Evolutionary conservation across 2,797 vertebrate species (phyloP).

Genomic region (Danio tinwini): DNA sequence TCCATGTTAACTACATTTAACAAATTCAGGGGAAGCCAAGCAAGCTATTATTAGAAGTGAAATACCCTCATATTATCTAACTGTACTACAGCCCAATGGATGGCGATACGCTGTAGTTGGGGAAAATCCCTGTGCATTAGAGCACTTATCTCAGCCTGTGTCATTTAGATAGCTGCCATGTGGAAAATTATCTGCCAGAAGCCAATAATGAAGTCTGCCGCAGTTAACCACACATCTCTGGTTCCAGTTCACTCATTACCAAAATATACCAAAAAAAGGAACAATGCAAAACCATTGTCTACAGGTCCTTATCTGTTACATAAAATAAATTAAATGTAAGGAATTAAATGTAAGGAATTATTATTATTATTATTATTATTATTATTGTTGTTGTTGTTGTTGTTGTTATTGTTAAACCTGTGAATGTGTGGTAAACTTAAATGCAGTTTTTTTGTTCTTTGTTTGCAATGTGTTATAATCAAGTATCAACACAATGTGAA

Average conservation of each 20-base stretch:
- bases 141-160: slow-evolving; percentile 72
- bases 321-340: too few relatives aligned
- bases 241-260: slow-evolving; percentile 39
- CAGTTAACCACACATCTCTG: slow-evolving; percentile 46
- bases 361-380: too few relatives aligned
- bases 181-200: slow-evolving; percentile 65
- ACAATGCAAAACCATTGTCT: slow-evolving; percentile 39
- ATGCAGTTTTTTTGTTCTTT: slow-evolving; percentile 11
- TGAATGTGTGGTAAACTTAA: neutral
- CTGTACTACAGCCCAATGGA: slow-evolving; percentile 70
- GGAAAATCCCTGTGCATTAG: slow-evolving; percentile 74
- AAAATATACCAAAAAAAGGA: slow-evolving; percentile 43
- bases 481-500: too few relatives aligned
- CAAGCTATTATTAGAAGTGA: slow-evolving; percentile 76
- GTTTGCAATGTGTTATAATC: too few relatives aligned
- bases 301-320: slow-evolving; percentile 31
- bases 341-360: too few relatives aligned
- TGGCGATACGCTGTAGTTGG: slow-evolving; percentile 70
- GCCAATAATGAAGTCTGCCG: slow-evolving; percentile 62
- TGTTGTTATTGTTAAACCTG: neutral
- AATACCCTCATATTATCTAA: slow-evolving; percentile 75
- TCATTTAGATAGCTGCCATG: slow-evolving; percentile 68
- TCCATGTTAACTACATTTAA: slow-evolving; percentile 67
- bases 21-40: slow-evolving; percentile 64
- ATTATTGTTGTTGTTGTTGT: too few relatives aligned